Percentiles rank a stretch among this genome's conserved stretches.
Evolutionary conservation across 2,113 vertebrate genomes (phyloP).

Genomic region (cattle (Bos taurus)): DNA sequence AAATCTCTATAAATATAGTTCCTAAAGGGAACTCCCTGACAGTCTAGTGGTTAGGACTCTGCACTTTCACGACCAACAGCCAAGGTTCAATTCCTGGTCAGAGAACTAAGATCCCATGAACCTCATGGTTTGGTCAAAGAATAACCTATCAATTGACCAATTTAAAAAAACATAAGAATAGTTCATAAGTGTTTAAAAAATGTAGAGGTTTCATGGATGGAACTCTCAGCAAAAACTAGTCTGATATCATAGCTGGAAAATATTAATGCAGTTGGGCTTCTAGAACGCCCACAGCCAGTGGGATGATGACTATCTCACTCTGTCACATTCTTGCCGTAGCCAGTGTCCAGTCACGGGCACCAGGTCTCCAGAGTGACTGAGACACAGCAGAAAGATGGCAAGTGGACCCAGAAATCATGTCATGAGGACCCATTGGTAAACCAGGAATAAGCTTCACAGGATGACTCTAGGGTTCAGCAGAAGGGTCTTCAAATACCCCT

Average conservation of each 20-base stretch:
- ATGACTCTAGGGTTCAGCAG: neutral
- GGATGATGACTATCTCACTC: accelerated
- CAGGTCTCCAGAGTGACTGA: neutral
- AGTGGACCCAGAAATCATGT: neutral
- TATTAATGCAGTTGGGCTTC: neutral
- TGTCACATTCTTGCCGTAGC: neutral
- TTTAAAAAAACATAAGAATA: neutral
- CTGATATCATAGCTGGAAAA: neutral
- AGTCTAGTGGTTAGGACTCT: neutral
- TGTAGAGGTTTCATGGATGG: neutral
- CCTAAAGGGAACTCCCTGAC: neutral
- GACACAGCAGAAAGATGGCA: neutral
- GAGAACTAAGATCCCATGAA: neutral
- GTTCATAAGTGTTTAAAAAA: neutral
- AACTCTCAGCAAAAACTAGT: neutral
- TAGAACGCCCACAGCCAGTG: neutral
- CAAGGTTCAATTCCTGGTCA: neutral
- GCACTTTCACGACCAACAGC: neutral
- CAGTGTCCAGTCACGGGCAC: neutral
- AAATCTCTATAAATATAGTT: neutral
- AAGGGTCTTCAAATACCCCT: neutral
- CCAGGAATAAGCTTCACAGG: neutral
- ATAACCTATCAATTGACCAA: neutral
- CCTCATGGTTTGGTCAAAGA: neutral
- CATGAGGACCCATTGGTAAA: neutral